These are phyloP conservation scores for Macquaria ambigua DNA, from an alignment of 2,113 vertebrate genomes.

Conservation along the genomic window DNA sequence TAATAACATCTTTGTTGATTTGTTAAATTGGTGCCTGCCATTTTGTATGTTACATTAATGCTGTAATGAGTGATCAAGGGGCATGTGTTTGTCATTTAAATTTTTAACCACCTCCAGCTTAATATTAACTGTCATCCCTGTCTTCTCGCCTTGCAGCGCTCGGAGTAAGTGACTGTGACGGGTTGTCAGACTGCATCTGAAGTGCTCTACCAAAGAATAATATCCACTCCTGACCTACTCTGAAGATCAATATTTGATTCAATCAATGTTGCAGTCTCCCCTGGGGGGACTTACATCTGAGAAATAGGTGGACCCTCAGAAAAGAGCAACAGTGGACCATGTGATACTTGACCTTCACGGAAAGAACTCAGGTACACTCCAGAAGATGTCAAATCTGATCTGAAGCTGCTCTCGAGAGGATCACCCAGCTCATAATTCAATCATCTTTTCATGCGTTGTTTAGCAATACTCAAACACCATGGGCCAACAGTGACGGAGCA, in stretches of 20 bases:
- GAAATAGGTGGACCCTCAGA: slow-evolving; percentile 61
- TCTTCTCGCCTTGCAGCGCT: slow-evolving; percentile 84
- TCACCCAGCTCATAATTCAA: slow-evolving; percentile 44
- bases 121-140: slow-evolving; percentile 55
- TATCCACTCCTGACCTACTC: slow-evolving; percentile 89
- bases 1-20: slow-evolving; percentile 74
- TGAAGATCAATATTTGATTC: slow-evolving; percentile 89
- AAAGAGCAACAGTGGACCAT: slow-evolving; percentile 77
- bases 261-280: slow-evolving; percentile 62
- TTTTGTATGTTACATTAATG: slow-evolving; percentile 55
- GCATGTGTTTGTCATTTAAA: slow-evolving; percentile 48
- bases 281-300: slow-evolving; percentile 62
- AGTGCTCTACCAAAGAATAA: slow-evolving; percentile 90
- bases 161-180: slow-evolving; percentile 87
- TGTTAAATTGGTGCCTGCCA: slow-evolving; percentile 64
- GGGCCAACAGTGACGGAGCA: slow-evolving; percentile 57
- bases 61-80: slow-evolving; percentile 53
- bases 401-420: slow-evolving; percentile 69
- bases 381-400: slow-evolving; percentile 72
- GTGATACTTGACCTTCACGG: slow-evolving; percentile 80
- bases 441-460: slow-evolving; percentile 46
- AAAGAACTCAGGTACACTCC: slow-evolving; percentile 70
- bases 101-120: slow-evolving; percentile 35
- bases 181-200: slow-evolving; percentile 87
- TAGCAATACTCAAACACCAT: slow-evolving; percentile 48